These are phyloP conservation scores for Delphinus delphis DNA, from an alignment of 2,113 vertebrate genomes.

Conservation along the genomic window DNA sequence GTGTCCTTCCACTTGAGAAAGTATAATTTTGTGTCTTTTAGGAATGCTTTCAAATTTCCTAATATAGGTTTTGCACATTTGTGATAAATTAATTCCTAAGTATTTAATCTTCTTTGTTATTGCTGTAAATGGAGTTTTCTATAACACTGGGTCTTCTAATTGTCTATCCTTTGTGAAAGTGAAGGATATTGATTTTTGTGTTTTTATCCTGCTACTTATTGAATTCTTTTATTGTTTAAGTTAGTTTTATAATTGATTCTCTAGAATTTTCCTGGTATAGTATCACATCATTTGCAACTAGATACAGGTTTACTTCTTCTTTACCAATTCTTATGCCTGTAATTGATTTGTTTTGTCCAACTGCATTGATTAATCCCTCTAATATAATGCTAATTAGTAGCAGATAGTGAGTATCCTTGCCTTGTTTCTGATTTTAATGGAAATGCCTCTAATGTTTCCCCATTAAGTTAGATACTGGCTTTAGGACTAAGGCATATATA, in stretches of 20 bases:
- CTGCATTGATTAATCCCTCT: neutral
- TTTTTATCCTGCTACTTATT: neutral
- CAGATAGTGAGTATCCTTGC: neutral
- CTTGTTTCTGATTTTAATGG: slow-evolving; percentile 20
- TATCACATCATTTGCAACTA: neutral
- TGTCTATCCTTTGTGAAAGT: slow-evolving; percentile 21
- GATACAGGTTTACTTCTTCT: slow-evolving; percentile 21
- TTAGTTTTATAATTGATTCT: slow-evolving; percentile 35
- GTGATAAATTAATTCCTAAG: slow-evolving; percentile 28
- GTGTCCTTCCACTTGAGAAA: slow-evolving; percentile 24
- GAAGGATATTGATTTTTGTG: slow-evolving; percentile 28
- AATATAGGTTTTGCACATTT: neutral
- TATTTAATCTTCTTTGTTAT: slow-evolving; percentile 41
- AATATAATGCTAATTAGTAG: slow-evolving; percentile 27
- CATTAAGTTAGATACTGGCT: neutral
- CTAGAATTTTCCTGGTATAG: neutral
- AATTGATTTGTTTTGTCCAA: slow-evolving; percentile 38
- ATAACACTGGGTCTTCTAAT: neutral
- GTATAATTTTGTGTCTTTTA: slow-evolving; percentile 15
- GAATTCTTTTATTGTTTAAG: slow-evolving; percentile 34
- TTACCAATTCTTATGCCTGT: neutral
- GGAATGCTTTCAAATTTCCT: neutral
- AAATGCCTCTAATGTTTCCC: neutral
- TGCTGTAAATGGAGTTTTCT: slow-evolving; percentile 18
- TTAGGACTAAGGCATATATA: neutral